Percentiles rank a stretch among this genome's conserved stretches.
Evolutionary conservation across 1,140 invertebrate genomes (phyloP).

Genomic region (Idris sp.): DNA sequence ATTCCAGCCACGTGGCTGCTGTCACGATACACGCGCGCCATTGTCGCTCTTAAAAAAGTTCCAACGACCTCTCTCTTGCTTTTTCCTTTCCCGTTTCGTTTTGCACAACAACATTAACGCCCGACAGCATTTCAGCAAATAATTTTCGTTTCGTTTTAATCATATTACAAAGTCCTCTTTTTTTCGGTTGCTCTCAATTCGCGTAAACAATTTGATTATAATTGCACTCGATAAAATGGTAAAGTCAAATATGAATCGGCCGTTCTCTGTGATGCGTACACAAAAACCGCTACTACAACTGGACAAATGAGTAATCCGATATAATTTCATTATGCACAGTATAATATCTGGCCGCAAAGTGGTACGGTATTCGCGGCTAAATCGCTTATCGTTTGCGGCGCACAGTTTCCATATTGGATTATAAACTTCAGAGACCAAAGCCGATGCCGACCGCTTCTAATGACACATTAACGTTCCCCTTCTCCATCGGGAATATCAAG

Average conservation of each 20-base stretch:
- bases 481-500: slow-evolving; percentile 30
- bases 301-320: slow-evolving; percentile 72
- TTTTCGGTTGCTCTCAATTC: slow-evolving; percentile 2
- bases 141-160: slow-evolving; percentile 13
- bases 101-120: slow-evolving; percentile 7
- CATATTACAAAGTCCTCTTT: not conserved
- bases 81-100: slow-evolving; percentile 10
- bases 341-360: slow-evolving; percentile 72
- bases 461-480: slow-evolving; percentile 69
- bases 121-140: not conserved
- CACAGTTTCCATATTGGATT: slow-evolving; percentile 74
- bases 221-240: slow-evolving; percentile 22
- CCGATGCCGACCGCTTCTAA: slow-evolving; percentile 60
- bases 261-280: slow-evolving; percentile 25
- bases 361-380: slow-evolving; percentile 68
- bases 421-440: slow-evolving; percentile 75
- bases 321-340: slow-evolving; percentile 75
- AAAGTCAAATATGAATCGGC: slow-evolving; percentile 39
- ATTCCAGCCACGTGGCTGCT: slow-evolving; percentile 69
- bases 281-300: slow-evolving; percentile 37
- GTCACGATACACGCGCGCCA: slow-evolving; percentile 31
- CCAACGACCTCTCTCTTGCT: not conserved
- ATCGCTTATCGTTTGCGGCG: slow-evolving; percentile 73
- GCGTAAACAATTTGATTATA: slow-evolving; percentile 15
- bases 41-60: slow-evolving; percentile 36